A percentile compares a stretch with the other conserved stretches of the same genome.
Evolutionary conservation across 2,797 vertebrate genomes (phyloP).

Genomic region (Enteromius fasciolatus): DNA sequence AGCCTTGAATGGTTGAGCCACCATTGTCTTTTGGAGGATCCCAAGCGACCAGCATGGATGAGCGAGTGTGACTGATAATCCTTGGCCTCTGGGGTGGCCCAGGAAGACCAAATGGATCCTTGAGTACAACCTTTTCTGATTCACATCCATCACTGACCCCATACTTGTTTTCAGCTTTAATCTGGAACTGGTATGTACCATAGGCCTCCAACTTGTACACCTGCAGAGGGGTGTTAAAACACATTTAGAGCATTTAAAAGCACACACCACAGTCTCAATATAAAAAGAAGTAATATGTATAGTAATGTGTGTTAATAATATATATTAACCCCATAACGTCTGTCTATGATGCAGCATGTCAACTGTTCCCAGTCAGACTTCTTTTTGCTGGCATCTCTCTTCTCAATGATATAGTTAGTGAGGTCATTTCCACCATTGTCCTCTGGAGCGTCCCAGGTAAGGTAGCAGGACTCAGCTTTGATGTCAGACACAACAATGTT

Average conservation of each 20-base stretch:
- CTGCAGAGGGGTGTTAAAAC: constrained; percentile 71
- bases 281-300: not conserved
- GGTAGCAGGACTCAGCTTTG: constrained; percentile 91
- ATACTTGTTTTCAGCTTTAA: constrained; percentile 94
- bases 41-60: constrained; percentile 93
- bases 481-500: constrained; percentile 91
- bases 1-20: constrained; percentile 93
- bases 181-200: constrained; percentile 90
- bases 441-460: constrained; percentile 93
- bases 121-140: constrained; percentile 93
- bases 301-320: not conserved
- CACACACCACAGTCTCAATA: not conserved
- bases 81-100: constrained; percentile 93
- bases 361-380: constrained; percentile 93
- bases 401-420: constrained; percentile 92
- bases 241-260: constrained; percentile 7
- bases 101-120: constrained; percentile 93
- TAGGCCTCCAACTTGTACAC: constrained; percentile 89
- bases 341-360: constrained; percentile 87
- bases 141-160: constrained; percentile 95
- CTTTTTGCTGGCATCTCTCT: constrained; percentile 94
- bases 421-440: constrained; percentile 98
- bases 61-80: constrained; percentile 82
- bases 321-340: constrained; percentile 84
- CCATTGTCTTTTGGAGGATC: constrained; percentile 92